Evolutionary conservation across 2,113 vertebrate genomes (phyloP).

Genomic region (Todiramphus chloris): DNA sequence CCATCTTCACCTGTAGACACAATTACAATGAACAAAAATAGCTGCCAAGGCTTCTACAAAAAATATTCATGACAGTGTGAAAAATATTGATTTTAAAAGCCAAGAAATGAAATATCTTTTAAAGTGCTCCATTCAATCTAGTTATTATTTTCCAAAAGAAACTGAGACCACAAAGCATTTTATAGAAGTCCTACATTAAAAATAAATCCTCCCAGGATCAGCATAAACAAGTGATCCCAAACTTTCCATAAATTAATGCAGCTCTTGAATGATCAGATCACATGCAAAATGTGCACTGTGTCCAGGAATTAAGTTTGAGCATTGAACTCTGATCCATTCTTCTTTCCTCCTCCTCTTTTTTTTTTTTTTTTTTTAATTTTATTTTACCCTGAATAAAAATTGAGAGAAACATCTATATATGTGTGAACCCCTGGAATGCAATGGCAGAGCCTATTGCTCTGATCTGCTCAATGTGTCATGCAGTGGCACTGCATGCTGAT

Average conservation of each 20-base stretch:
- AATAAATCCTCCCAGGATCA: background rate
- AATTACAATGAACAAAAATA: slow-evolving; percentile 70
- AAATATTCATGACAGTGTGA: slow-evolving; percentile 75
- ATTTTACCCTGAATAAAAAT: background rate
- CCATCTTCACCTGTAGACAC: slow-evolving; percentile 71
- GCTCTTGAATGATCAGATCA: background rate
- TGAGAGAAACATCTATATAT: background rate
- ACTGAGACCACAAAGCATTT: slow-evolving; percentile 47
- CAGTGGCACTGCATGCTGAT: background rate
- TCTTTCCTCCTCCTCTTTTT: background rate
- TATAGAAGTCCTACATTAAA: slow-evolving; percentile 10
- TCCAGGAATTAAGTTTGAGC: background rate
- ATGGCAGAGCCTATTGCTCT: background rate
- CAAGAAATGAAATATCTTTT: slow-evolving; percentile 73
- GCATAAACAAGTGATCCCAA: background rate
- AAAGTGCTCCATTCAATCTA: slow-evolving; percentile 63
- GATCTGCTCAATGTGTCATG: background rate
- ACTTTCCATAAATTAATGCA: background rate
- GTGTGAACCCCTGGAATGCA: background rate
- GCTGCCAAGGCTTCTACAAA: slow-evolving; percentile 62
- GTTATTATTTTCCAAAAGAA: slow-evolving; percentile 71
- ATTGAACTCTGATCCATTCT: background rate
- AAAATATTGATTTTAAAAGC: slow-evolving; percentile 80
- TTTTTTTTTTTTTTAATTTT: background rate
- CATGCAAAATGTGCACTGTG: background rate